A percentile compares a stretch with the other conserved stretches of the same genome.
These are phyloP conservation scores for Regulus satrapa DNA, from an alignment of 2,113 vertebrate species.

Conservation along the genomic window DNA sequence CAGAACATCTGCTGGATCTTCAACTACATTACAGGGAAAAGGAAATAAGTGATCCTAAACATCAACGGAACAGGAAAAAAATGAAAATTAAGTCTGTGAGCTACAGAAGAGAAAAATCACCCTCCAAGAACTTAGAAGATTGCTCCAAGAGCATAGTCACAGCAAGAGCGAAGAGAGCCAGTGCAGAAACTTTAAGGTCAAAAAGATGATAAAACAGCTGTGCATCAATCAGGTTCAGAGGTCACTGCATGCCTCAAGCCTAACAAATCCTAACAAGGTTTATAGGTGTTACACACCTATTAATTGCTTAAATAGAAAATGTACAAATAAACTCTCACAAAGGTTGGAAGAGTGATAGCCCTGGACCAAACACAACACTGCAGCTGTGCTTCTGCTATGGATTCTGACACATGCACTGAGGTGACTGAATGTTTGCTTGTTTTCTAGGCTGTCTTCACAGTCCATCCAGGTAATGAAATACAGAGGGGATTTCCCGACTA, in stretches of 20 bases:
- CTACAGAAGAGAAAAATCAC: background rate
- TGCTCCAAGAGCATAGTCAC: background rate
- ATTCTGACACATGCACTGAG: background rate
- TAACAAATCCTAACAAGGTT: background rate
- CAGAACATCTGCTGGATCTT: background rate
- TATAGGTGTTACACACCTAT: background rate
- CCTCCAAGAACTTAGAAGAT: background rate
- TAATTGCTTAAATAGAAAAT: background rate
- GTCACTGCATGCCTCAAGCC: background rate
- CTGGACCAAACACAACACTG: background rate
- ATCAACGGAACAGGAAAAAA: background rate
- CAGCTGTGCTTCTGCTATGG: background rate
- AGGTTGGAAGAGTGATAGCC: background rate
- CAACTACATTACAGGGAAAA: background rate
- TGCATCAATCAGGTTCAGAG: background rate
- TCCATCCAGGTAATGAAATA: background rate
- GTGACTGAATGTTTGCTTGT: background rate
- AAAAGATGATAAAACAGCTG: background rate
- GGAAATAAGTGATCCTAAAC: background rate
- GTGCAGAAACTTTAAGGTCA: background rate
- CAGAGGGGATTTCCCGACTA: background rate
- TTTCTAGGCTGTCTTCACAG: background rate
- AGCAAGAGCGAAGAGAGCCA: background rate
- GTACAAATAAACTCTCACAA: background rate
- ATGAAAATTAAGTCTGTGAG: background rate